Evolutionary conservation across 2,113 vertebrate species (phyloP).

Genomic region (Gymnobelideus leadbeateri): DNA sequence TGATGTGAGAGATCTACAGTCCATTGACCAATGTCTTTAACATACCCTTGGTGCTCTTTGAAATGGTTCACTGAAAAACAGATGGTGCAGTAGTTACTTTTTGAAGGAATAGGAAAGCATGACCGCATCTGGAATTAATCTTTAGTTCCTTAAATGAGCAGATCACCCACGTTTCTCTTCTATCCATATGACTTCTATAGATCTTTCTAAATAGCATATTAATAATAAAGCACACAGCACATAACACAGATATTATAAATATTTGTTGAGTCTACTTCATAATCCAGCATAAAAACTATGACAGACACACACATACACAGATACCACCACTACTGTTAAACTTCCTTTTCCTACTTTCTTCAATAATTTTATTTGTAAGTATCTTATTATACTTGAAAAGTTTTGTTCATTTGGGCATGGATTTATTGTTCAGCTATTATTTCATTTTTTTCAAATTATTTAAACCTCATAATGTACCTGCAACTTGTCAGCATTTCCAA

Average conservation of each 20-base stretch:
- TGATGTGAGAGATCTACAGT: conserved; percentile 65
- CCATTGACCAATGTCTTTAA: conserved; percentile 73
- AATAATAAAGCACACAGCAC: conserved; percentile 57
- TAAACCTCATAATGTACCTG: neutral
- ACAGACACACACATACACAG: no score
- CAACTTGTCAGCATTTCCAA: conserved; percentile 10
- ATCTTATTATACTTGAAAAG: neutral
- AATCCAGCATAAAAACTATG: neutral
- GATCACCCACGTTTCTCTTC: conserved; percentile 78
- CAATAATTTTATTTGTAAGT: conserved; percentile 39
- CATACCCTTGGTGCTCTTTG: conserved; percentile 73
- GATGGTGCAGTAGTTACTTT: conserved; percentile 79
- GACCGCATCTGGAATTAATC: conserved; percentile 77
- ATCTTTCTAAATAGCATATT: conserved; percentile 64
- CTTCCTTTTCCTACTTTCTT: neutral
- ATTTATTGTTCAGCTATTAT: neutral
- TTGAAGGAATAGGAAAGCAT: conserved; percentile 73
- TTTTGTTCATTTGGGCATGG: neutral
- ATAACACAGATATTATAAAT: neutral
- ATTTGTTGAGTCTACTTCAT: neutral
- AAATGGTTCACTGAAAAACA: conserved; percentile 79
- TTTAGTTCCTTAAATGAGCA: conserved; percentile 77
- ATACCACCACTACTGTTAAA: neutral
- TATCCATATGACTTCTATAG: conserved; percentile 71
- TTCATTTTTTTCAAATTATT: conserved; percentile 15